Evolutionary conservation across 1,140 invertebrate genomes (phyloP), one percentile per base, ranked within the genome.

Genomic region (Whitmania pigra): DNA sequence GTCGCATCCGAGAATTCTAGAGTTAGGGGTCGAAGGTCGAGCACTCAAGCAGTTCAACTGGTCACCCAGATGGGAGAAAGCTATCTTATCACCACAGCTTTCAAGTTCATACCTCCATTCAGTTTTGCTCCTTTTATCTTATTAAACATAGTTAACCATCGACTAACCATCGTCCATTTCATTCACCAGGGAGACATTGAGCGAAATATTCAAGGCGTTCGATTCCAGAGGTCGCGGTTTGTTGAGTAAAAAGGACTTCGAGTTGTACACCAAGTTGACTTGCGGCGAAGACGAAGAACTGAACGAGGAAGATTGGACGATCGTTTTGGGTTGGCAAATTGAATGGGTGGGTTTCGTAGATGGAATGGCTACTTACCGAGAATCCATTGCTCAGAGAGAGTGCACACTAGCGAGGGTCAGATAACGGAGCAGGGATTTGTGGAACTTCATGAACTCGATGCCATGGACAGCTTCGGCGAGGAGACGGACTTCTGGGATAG

Each of bases 211-310:
- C 20, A 31, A 63, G 11, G 22, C 57, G 15, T 25, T 63, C 57
- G 57, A 63, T 63, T 7, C 29, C 22, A 63, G 29, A 25, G 57
- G 57, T 7, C 11, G 57, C 11, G 57, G 57, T 63, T 31, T 63
- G 57, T 13, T 63, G 57, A 31, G 22, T 15, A 63, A 63, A 31
- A 63, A 63, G 18, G 57, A 63, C 11, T 63, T 63, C 15, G 22
- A 63, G 18, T 63, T 31, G 29, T 63, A 18, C 57, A 63, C 57
- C 29, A 63, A 63, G 57, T 18, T 63, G 57, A 63, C 57, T 18
- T 63, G 57, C 22, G 57, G 57, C 11, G 57, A 63, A 3, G 57
- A 63, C 11, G 57, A 63, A 63, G 57, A 63, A 22, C 15, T 63
- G 22, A 3, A 63, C 7, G 57, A 63, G 22, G 57, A 63, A 13